phyloP scores from a whole-genome alignment of 2,888 invertebrate species.

The Drosophila mulleri region DNA sequence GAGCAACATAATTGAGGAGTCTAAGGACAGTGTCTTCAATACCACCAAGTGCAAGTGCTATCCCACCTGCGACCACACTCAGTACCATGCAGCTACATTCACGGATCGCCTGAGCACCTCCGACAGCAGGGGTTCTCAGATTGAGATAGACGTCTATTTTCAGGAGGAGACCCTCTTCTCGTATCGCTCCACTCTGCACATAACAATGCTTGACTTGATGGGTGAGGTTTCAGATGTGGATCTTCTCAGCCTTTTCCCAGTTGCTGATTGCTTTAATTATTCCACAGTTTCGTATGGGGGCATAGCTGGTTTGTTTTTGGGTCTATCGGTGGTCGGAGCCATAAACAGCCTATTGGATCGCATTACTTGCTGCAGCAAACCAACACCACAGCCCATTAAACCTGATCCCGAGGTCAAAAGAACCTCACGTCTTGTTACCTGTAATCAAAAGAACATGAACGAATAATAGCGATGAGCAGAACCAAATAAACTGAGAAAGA shows the following conservation, averaged over 20 bases:
- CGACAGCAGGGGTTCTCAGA: background rate
- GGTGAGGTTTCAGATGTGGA: constrained; percentile 46
- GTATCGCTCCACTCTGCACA: constrained; percentile 69
- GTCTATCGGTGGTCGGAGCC: constrained; percentile 69
- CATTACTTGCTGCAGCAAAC: constrained; percentile 42
- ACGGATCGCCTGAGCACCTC: constrained; percentile 42
- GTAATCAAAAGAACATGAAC: constrained; percentile 29
- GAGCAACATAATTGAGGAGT: constrained; percentile 71
- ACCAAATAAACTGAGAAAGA: constrained; percentile 35
- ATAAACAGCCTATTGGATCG: constrained; percentile 60
- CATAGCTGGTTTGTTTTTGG: constrained; percentile 72
- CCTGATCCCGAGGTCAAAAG: constrained; percentile 25
- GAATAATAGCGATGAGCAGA: constrained; percentile 7
- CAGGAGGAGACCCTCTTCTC: constrained; percentile 74
- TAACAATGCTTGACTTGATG: constrained; percentile 69
- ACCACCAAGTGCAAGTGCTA: constrained; percentile 69
- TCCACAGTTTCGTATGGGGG: constrained; percentile 73
- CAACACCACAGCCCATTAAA: constrained; percentile 10
- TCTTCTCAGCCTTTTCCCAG: background rate
- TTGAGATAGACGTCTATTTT: constrained; percentile 67
- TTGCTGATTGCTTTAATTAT: background rate
- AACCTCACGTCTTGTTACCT: constrained; percentile 56
- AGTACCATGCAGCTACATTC: constrained; percentile 64
- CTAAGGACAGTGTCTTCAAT: constrained; percentile 43
- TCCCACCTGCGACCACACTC: constrained; percentile 69